Base-by-base conservation (phyloP, 1,140 invertebrate genomes). In the Cydia fagiglandana region DNA sequence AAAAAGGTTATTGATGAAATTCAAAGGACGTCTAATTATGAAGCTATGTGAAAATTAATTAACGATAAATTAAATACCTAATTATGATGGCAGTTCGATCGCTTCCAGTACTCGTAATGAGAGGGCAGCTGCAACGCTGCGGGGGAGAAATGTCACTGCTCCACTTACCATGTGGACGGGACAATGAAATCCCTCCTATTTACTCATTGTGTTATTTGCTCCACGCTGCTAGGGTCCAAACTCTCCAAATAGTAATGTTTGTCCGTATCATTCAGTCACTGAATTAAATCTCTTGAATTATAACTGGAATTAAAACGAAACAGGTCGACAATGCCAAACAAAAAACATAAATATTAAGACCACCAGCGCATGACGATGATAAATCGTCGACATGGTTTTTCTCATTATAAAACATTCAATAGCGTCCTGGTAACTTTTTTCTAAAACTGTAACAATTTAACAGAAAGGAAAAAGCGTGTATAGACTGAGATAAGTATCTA, bases 61-160 rank as follows among this genome's bases (percentile, higher is more conserved):
- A 24, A 61, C n/a, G 9, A 28, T 28, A 75, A 75, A 45, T 66
- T 28, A 75, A 75, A 45, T 66, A 41, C 45, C 64, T 76, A 53
- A 76, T 76, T 76, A 76, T 30, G 53, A 53, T 41, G 50, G 64
- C 80, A 77, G 79, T 82, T 86, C 81, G 84, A 84, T 82, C 83
- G 77, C 81, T 80, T 70, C 15, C 47, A 70, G 47, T 24, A 1
- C 24, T 24, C 24, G 24, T 56, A 73, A 75, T 64, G 73, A 64
- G 73, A 61, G 76, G 64, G 80, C 88, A 86, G 87, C 82, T 88
- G 84, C 79, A 82, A 75, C 82, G 79, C 81, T 79, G 81, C 86
- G 80, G 83, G 87, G 84, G 85, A 85, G 79, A 84, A 84, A 86
- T 88, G 84, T 87, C 86, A 84, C 80, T 79, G 80, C 79, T 84